Evolutionary conservation across 2,888 invertebrate genomes (phyloP).

Genomic region (Nomada lathburiana): DNA sequence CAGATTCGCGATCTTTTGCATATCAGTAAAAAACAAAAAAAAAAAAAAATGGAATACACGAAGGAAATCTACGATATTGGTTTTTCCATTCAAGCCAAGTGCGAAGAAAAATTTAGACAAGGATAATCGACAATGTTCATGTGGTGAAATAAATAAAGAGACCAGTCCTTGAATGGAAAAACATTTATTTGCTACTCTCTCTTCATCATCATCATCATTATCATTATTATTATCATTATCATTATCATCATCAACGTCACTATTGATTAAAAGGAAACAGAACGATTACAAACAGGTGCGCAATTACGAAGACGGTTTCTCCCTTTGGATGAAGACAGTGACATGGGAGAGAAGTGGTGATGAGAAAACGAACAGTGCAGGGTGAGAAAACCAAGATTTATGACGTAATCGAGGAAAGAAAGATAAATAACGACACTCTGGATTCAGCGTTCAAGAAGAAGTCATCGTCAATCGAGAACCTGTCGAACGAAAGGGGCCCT

Average conservation of each 20-base stretch:
- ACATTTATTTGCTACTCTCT: constrained; percentile 83
- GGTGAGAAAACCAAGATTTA: constrained; percentile 27
- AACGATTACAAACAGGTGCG: constrained; percentile 63
- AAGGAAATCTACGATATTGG: constrained; percentile 56
- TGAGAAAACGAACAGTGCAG: background rate
- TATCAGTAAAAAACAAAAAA: background rate
- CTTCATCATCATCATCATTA: constrained; percentile 71
- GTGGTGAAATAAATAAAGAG: constrained; percentile 83
- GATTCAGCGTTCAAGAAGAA: constrained; percentile 43
- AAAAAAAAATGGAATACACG: background rate
- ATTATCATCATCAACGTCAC: constrained; percentile 66
- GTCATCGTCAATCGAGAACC: constrained; percentile 7
- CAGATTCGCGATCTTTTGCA: background rate
- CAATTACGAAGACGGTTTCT: constrained; percentile 49
- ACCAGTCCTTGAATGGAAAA: constrained; percentile 84
- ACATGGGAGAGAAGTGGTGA: constrained; percentile 12
- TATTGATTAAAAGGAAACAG: constrained; percentile 59
- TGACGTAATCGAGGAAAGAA: constrained; percentile 32
- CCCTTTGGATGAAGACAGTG: constrained; percentile 21
- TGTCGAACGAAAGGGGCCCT: constrained; percentile 32
- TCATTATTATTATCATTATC: constrained; percentile 67
- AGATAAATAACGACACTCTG: constrained; percentile 36
- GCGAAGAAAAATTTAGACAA: constrained; percentile 80
- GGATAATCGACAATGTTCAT: constrained; percentile 75
- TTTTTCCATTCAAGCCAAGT: constrained; percentile 84